A percentile compares a stretch with the other conserved stretches of the same genome.
Evolutionary conservation across 2,888 invertebrate genomes (phyloP).

Genomic region (Junonia oenone): DNA sequence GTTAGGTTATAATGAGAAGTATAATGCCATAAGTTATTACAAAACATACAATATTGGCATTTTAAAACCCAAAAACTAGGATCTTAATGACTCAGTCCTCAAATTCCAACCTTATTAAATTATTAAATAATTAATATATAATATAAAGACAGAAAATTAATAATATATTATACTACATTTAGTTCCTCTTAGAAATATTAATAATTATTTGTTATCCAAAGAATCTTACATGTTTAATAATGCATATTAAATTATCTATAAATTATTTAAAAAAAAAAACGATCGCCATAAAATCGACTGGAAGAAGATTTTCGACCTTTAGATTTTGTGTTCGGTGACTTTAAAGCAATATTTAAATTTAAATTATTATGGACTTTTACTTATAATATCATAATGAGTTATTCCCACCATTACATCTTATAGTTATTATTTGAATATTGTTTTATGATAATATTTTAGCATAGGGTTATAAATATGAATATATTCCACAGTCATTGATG

Average conservation of each 20-base stretch:
- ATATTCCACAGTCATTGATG: constrained; percentile 77
- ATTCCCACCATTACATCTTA: constrained; percentile 72
- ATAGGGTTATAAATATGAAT: constrained; percentile 59
- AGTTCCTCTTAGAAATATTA: constrained; percentile 77
- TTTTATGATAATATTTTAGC: constrained; percentile 69
- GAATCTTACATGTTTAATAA: constrained; percentile 57
- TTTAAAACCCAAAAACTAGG: constrained; percentile 48
- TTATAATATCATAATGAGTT: constrained; percentile 54
- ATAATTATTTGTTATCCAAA: constrained; percentile 76
- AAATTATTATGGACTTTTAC: constrained; percentile 62
- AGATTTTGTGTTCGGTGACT: constrained; percentile 50
- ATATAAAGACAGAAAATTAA: constrained; percentile 41
- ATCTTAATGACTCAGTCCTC: constrained; percentile 35
- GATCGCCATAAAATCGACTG: constrained; percentile 55
- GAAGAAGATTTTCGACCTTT: constrained; percentile 39
- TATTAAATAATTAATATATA: constrained; percentile 29
- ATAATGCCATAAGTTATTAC: constrained; percentile 66
- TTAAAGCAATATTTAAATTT: constrained; percentile 74
- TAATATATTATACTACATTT: constrained; percentile 55
- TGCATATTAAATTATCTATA: constrained; percentile 60
- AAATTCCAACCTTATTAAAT: constrained; percentile 42
- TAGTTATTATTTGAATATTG: constrained; percentile 70
- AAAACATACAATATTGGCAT: constrained; percentile 68
- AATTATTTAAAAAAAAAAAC: constrained; percentile 68
- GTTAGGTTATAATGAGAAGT: constrained; percentile 34